Base-by-base conservation (phyloP, 1,140 invertebrate species). In the Drosophila mojavensis region DNA sequence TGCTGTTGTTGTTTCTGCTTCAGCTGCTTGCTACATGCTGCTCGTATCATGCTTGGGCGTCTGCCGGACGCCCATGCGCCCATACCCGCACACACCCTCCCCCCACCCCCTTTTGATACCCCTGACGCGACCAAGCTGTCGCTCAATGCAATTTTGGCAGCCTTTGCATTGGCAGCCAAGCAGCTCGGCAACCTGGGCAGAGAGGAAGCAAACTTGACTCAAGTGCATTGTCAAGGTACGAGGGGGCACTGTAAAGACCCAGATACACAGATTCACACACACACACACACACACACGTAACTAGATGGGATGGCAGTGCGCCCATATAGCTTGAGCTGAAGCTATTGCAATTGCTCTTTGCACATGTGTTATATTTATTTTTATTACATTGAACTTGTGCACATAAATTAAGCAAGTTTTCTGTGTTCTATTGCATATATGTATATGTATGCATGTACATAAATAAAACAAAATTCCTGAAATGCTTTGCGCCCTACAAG, bases 161-260 rank as follows among this genome's bases (percentile, higher is more conserved):
- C 61, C 73, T 55, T 63, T 78, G 78, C 80, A 77, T 77, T 69
- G 78, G 72, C 79, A 63, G 48, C 71, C 24, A 75, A 73, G 81
- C 73, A 62, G 67, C 77, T 69, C 54, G 36, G 20, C 67, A 51
- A 70, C 66, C 48, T 39, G 48, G 64, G 55, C 66, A 79, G 68
- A 72, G 67, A 86, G 83, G 82, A 86, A 86, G 79, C 83, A 88
- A 81, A 86, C 82, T 88, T 86, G 82, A 86, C 76, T 86, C 82
- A 86, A 86, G 82, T 86, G 83, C 82, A 86, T 83, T 86, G 82
- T 88, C 82, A 86, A 86, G 82, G 82, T 50, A 68, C 58, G 26
- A 48, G 33, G 63, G 61, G 56, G 56, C 70, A 61, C 67, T 26
- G 50, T 3, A 6, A n/a, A 63, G 74, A 17, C 36, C 50, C 10